Base-by-base conservation (phyloP, 2,888 invertebrate species). In the Dicycla oo region DNA sequence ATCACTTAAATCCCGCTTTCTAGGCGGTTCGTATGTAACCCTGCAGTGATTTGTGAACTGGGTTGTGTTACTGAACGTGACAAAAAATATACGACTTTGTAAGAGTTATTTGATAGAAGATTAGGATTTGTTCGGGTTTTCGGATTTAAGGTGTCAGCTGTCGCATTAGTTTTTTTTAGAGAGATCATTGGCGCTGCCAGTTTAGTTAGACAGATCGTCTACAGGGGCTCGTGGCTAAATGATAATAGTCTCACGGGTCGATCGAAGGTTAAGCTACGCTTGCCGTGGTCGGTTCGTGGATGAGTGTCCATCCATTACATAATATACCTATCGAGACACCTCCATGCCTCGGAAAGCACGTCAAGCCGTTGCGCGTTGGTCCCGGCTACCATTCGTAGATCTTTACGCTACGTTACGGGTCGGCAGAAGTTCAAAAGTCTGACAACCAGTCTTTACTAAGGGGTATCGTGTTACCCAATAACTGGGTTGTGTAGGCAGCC, bases 41-140 rank as follows among this genome's bases (percentile, higher is more conserved):
- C 38, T 63, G 56, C 51, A 66, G 74, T 74, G 83, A 80, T 82
- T 82, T 81, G 82, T 78, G 66, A 73, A 82, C 72, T 64, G 63
- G 74, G 53, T 64, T 70, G 63, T 70, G 63, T 62, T 70, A 34
- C 51, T 18, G 45, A 71, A 63, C 60, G 62, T 66, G 69, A 75
- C 68, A 70, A 70, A 84, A 81, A 82, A 66, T 66, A 51, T 23
- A 65, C 30, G 51, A 61, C 60, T 69, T 43, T 56, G 68, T 30
- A 11, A 34, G 61, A 71, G 73, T 70, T 72, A 83, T 75, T 78
- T 54, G 62, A 58, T 60, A 56, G 49, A 68, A 60, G 61, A 61
- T 26, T 49, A 45, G 63, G 43, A 60, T 57, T 54, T 64, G 53
- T 78, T 53, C 54, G 66, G 20, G 47, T 18, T 65, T 61, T 47